Conservation (phyloP, 1,140 invertebrate genomes). For the Phocides pigmalion region DNA sequence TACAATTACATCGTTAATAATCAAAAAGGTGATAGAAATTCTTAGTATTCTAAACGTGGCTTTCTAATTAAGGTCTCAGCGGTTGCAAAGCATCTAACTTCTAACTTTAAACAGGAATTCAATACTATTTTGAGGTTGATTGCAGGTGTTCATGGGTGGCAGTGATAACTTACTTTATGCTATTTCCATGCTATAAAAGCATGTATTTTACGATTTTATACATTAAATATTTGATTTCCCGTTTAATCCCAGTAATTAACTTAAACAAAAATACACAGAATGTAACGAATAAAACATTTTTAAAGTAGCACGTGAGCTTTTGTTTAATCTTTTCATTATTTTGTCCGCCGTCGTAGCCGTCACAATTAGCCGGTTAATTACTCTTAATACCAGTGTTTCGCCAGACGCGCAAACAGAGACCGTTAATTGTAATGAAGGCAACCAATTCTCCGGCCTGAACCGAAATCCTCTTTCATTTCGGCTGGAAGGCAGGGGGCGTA, state of each 20-base stretch:
- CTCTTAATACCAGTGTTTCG: constrained; percentile 75
- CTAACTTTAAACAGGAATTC: no score
- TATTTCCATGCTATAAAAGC: no score
- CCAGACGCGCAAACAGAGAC: constrained; percentile 75
- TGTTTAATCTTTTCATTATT: constrained; percentile 66
- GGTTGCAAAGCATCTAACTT: no score
- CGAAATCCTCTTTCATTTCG: constrained; percentile 73
- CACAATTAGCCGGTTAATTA: constrained; percentile 77
- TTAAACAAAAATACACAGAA: constrained; percentile 26
- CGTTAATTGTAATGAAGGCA: constrained; percentile 77
- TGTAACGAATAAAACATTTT: constrained; percentile 27
- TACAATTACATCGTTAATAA: no score
- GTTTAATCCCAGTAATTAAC: constrained; percentile 21
- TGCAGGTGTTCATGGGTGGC: no score
- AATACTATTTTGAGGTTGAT: no score
- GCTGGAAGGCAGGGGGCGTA: constrained; percentile 60
- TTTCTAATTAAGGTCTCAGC: no score
- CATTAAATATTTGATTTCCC: neutral
- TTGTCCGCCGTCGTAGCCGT: constrained; percentile 53
- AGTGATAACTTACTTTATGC: no score
- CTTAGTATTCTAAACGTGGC: no score
- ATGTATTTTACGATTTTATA: neutral
- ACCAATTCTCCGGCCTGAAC: constrained; percentile 67
- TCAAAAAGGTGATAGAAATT: no score
- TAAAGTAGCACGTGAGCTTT: constrained; percentile 35